Evolutionary conservation across 2,888 invertebrate species (phyloP).

Genomic region (Torymus texanus): DNA sequence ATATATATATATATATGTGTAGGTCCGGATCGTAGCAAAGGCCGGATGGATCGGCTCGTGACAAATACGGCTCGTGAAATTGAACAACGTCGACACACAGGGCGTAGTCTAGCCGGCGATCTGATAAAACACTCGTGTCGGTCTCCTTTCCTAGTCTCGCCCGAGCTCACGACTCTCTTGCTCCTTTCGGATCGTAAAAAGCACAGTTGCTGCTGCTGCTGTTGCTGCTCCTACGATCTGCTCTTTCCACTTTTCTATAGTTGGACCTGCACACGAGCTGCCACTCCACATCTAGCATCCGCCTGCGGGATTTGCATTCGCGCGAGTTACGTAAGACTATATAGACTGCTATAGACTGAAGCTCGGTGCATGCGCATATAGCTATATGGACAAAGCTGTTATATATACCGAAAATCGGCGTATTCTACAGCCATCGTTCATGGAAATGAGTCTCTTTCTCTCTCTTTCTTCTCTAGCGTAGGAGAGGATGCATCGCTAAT

Average conservation of each 20-base stretch:
- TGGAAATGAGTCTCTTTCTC: slow-evolving; percentile 30
- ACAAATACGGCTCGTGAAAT: slow-evolving; percentile 43
- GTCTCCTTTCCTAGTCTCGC: slow-evolving; percentile 24
- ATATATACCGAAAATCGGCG: slow-evolving; percentile 11
- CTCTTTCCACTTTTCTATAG: slow-evolving; percentile 17
- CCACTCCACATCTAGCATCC: slow-evolving; percentile 36
- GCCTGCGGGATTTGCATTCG: slow-evolving; percentile 65
- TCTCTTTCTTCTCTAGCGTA: too few species aligned
- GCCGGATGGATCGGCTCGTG: background rate
- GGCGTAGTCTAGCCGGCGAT: slow-evolving; percentile 43
- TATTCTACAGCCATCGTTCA: slow-evolving; percentile 22
- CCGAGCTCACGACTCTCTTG: background rate
- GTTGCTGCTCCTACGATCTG: too few species aligned
- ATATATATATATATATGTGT: too few species aligned
- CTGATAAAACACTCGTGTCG: slow-evolving; percentile 32
- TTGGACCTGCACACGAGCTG: slow-evolving; percentile 20
- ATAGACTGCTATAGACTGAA: too few species aligned
- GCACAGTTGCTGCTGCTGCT: too few species aligned
- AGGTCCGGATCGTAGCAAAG: background rate
- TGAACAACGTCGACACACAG: slow-evolving; percentile 20
- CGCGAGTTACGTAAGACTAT: slow-evolving; percentile 62
- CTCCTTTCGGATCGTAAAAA: slow-evolving; percentile 22
- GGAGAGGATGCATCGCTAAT: slow-evolving; percentile 43
- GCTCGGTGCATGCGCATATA: too few species aligned
- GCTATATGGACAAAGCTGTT: too few species aligned